Base-by-base conservation (phyloP, 2,888 invertebrate species). In the Limnephilus marmoratus region DNA sequence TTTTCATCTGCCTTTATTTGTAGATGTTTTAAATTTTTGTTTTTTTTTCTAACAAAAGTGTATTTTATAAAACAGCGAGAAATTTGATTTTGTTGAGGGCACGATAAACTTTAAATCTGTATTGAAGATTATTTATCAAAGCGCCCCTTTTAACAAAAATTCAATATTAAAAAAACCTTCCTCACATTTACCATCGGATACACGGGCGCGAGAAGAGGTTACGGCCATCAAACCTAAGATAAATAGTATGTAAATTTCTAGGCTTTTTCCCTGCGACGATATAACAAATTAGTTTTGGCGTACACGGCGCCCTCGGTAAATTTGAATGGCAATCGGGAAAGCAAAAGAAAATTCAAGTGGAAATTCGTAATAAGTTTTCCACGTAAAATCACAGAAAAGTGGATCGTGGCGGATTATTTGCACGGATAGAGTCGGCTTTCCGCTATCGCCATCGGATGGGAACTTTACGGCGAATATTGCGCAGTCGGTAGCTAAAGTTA, bases 191-290 rank as follows among this genome's bases (percentile, higher is more conserved):
- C 86, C n/a, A 41, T 15, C 86, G 37, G 86, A 86, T 86, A 86
- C 49, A 86, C 86, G 45, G 41, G 41, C 49, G 86, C 86, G 41
- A 29, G 86, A 68, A 90, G 90, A 80, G 90, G 85, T 85, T 90
- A 85, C 85, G 85, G n/a, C 68, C 81, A 91, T 87, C 53, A 87
- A 49, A 87, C 87, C 31, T 41, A 91, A 93, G 93, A 93, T 93
- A 93, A 93, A 93, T 93, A 92, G 90, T 93, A 93, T 92, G 93
- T 93, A 90, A 93, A 93, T 93, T 93, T 92, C 83, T 88, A 92
- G 92, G 92, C 83, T 89, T 91, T 68, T 81, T 85, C 91, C 53
- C 45, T 88, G 92, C 92, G 91, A 93, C 93, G 90, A 91, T 90
- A 85, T 92, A 89, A 91, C 93, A 93, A 93, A 93, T 93, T 93